Conservation (phyloP, 2,888 invertebrate species). For the Vanessa cardui region DNA sequence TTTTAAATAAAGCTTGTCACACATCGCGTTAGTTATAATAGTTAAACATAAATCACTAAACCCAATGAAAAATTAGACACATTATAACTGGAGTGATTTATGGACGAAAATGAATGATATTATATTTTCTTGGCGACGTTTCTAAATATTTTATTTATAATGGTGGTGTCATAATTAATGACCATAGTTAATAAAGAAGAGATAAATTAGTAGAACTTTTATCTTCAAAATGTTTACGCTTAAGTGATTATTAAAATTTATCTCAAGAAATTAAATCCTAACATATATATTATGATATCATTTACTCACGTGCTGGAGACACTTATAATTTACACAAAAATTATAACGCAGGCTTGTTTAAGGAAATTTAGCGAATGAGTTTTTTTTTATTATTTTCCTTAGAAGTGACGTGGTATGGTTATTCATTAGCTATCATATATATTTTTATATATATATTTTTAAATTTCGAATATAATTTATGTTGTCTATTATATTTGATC, state of each 20-base stretch:
- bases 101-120: conserved; percentile 9
- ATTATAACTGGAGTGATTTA: conserved; percentile 20
- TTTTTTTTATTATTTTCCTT: not conserved
- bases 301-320: conserved; percentile 5
- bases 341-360: not conserved
- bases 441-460: too few relatives aligned
- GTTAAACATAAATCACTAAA: conserved; percentile 15
- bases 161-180: conserved; percentile 7
- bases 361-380: not conserved
- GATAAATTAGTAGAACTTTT: conserved; percentile 1
- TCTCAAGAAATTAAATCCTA: not conserved
- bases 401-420: too few relatives aligned
- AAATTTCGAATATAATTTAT: too few relatives aligned
- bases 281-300: not conserved
- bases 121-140: conserved; percentile 18
- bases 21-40: not conserved
- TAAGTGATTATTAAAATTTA: not conserved
- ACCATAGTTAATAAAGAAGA: not conserved
- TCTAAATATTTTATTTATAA: conserved; percentile 6
- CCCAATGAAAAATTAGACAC: conserved; percentile 15
- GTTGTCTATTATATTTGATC: too few relatives aligned
- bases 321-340: not conserved
- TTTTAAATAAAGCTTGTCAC: not conserved
- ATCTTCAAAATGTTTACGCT: not conserved
- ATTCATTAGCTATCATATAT: too few relatives aligned